A percentile compares a stretch with the other conserved stretches of the same genome.
Evolutionary conservation across 1,140 invertebrate genomes (phyloP).

Genomic region (Apis mellifera): DNA sequence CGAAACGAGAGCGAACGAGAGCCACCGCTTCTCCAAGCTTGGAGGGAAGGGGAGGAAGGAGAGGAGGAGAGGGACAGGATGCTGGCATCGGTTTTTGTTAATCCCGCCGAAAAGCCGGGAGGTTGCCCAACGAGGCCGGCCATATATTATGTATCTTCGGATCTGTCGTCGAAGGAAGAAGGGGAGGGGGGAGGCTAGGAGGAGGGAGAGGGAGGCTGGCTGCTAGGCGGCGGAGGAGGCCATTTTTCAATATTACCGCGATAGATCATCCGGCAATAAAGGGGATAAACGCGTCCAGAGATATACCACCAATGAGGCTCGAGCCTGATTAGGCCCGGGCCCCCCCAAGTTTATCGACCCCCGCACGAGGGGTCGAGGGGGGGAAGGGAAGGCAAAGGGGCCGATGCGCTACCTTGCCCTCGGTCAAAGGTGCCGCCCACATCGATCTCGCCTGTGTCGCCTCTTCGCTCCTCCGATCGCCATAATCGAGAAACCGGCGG

Average conservation of each 20-base stretch:
- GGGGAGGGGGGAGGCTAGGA: background rate
- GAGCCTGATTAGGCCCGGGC: slow-evolving; percentile 61
- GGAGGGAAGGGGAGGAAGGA: no score
- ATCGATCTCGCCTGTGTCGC: slow-evolving; percentile 42
- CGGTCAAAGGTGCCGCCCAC: slow-evolving; percentile 60
- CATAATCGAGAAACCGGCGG: slow-evolving; percentile 13
- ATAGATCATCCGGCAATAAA: slow-evolving; percentile 69
- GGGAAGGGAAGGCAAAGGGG: slow-evolving; percentile 26
- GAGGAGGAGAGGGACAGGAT: background rate
- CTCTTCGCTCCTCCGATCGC: background rate
- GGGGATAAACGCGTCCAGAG: slow-evolving; percentile 53
- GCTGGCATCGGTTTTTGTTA: slow-evolving; percentile 46
- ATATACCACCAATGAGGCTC: slow-evolving; percentile 55
- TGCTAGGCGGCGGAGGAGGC: slow-evolving; percentile 44
- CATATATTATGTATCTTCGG: slow-evolving; percentile 63
- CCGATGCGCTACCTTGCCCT: slow-evolving; percentile 54
- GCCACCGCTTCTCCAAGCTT: background rate
- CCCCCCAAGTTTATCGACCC: slow-evolving; percentile 61
- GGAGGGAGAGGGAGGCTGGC: no score
- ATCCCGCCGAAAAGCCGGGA: slow-evolving; percentile 53
- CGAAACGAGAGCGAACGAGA: background rate
- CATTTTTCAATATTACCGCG: slow-evolving; percentile 71
- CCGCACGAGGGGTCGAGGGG: background rate
- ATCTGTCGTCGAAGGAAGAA: slow-evolving; percentile 60
- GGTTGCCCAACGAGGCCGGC: slow-evolving; percentile 44